A percentile compares a stretch with the other conserved stretches of the same genome.
Conservation (phyloP, 2,797 vertebrate genomes). For the Triplophysa bombifrons region DNA sequence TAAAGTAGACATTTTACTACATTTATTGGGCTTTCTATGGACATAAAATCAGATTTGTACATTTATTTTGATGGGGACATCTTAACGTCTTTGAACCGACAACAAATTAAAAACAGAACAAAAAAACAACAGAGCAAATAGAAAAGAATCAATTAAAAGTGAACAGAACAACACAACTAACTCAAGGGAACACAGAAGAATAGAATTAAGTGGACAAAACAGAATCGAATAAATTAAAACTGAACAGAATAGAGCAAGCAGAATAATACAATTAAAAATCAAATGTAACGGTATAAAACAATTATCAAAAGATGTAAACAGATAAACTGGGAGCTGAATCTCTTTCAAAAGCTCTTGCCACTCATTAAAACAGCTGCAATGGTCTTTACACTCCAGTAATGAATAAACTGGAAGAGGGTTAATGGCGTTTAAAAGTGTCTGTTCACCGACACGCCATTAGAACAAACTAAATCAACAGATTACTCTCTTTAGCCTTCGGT, state of each 20-base stretch:
- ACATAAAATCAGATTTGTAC: too few species aligned
- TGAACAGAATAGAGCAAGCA: neutral
- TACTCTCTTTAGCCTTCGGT: neutral
- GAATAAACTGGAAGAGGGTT: neutral
- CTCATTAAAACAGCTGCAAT: neutral
- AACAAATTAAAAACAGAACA: neutral
- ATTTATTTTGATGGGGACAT: too few species aligned
- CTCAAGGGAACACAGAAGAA: too few species aligned
- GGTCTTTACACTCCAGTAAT: neutral
- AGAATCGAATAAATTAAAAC: neutral
- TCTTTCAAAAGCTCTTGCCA: slow-evolving; percentile 1
- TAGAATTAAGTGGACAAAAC: neutral
- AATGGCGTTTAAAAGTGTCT: neutral
- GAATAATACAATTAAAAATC: too few species aligned
- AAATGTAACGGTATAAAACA: too few species aligned
- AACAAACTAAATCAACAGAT: neutral
- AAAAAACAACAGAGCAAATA: neutral
- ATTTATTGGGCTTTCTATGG: too few species aligned
- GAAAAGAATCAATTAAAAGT: too few species aligned
- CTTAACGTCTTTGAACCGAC: too few species aligned
- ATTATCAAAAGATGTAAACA: neutral
- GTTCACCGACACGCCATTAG: neutral
- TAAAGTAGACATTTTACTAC: too few species aligned
- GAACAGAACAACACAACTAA: too few species aligned
- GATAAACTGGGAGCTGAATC: slow-evolving; percentile 3